phyloP scores from a whole-genome alignment of 64 coral and sea anemone species.

The Astreopora myriophthalma region DNA sequence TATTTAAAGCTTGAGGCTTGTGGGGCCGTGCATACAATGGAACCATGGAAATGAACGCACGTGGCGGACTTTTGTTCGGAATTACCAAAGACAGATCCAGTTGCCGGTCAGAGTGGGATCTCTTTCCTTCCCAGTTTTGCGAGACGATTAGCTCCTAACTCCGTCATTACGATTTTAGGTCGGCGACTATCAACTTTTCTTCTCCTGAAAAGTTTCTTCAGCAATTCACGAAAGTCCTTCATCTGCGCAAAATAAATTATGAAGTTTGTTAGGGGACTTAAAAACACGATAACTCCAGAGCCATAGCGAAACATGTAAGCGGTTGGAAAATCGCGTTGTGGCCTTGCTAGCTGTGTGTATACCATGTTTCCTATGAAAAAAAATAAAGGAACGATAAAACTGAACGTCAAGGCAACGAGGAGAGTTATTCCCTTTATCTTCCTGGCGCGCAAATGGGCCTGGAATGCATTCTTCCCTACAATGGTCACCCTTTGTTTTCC shows the following conservation, averaged over 20 bases:
- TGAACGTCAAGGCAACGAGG: constrained; percentile 11
- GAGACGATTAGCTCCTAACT: too few species aligned
- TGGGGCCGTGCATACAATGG: too few species aligned
- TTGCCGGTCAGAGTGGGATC: too few species aligned
- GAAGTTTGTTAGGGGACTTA: not conserved
- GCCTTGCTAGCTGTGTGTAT: not conserved
- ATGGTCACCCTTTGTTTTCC: not conserved
- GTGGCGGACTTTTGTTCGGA: too few species aligned
- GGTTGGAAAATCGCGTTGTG: not conserved
- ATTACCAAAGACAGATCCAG: too few species aligned
- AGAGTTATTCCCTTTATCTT: constrained; percentile 7
- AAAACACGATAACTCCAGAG: not conserved
- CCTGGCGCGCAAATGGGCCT: not conserved
- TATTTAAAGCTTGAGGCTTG: too few species aligned
- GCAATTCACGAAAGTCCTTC: not conserved
- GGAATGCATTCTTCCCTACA: not conserved
- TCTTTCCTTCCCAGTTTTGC: too few species aligned
- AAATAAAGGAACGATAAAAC: constrained; percentile 40
- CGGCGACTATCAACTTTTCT: not conserved
- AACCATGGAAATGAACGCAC: too few species aligned
- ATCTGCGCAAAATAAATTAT: not conserved
- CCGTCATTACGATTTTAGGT: not conserved
- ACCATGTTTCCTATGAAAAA: not conserved
- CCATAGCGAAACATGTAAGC: constrained; percentile 9
- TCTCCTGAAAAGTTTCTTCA: not conserved